These are phyloP conservation scores for Cosmopolites sordidus DNA, from an alignment of 2,888 invertebrate species.

Conservation along the genomic window DNA sequence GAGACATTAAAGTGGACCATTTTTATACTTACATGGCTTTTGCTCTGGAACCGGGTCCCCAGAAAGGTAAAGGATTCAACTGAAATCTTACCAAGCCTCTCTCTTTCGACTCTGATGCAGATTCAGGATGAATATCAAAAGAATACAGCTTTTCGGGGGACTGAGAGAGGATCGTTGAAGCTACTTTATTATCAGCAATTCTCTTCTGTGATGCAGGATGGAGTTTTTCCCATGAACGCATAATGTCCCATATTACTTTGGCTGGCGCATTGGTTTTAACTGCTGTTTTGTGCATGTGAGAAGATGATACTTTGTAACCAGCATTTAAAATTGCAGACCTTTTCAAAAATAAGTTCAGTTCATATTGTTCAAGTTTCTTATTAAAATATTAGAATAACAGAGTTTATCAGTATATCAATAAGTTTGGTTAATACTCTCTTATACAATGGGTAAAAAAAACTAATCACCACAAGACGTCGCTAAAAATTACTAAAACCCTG, in stretches of 20 bases:
- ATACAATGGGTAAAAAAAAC: no score
- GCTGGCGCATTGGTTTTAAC: constrained; percentile 91
- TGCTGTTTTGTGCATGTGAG: constrained; percentile 83
- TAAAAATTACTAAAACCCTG: no score
- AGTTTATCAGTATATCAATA: no score
- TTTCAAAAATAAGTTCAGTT: constrained; percentile 36
- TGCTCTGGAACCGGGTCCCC: constrained; percentile 88
- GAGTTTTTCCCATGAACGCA: constrained; percentile 71
- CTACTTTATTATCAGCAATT: constrained; percentile 50
- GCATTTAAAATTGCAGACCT: constrained; percentile 88
- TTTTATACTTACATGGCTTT: constrained; percentile 62
- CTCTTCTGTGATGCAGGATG: constrained; percentile 65
- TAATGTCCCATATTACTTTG: constrained; percentile 84
- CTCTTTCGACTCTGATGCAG: constrained; percentile 76
- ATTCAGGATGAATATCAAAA: constrained; percentile 59
- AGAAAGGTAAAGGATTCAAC: constrained; percentile 77
- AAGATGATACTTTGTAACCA: constrained; percentile 86
- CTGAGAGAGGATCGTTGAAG: constrained; percentile 55
- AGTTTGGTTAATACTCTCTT: no score
- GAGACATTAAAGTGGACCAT: no score
- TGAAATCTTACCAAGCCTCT: constrained; percentile 76
- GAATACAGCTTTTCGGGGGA: constrained; percentile 50
- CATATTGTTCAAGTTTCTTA: neutral
- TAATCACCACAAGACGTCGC: no score
- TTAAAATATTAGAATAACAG: no score